phyloP scores from a whole-genome alignment of 2,888 invertebrate species.

The Mythimna vitellina region DNA sequence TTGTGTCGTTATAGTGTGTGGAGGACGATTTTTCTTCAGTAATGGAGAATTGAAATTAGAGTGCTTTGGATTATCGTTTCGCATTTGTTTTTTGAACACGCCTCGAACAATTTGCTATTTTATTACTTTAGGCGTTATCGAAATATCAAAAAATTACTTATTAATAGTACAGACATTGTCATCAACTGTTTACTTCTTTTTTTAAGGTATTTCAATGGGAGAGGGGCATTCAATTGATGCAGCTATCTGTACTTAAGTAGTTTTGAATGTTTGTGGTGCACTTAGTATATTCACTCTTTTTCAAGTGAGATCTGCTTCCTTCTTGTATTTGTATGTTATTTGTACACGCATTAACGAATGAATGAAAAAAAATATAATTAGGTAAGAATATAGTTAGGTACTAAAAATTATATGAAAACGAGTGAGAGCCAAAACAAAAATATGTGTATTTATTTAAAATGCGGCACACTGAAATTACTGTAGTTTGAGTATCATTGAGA shows the following conservation, averaged over 20 bases:
- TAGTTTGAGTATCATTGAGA: constrained; percentile 6
- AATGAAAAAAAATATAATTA: too few relatives aligned
- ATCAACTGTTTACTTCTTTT: too few relatives aligned
- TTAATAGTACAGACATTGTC: not conserved
- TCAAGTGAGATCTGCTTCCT: too few relatives aligned
- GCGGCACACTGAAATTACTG: not conserved
- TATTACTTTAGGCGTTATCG: not conserved
- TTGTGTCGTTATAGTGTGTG: constrained; percentile 30
- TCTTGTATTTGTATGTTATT: too few relatives aligned
- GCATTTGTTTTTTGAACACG: not conserved
- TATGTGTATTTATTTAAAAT: not conserved
- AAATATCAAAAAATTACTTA: not conserved
- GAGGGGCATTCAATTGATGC: too few relatives aligned
- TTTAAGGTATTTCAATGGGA: too few relatives aligned
- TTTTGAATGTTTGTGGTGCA: too few relatives aligned
- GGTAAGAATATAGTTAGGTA: not conserved
- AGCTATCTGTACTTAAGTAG: too few relatives aligned
- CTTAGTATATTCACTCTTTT: too few relatives aligned
- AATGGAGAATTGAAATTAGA: constrained; percentile 19
- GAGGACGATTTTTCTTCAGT: constrained; percentile 14
- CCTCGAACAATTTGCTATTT: not conserved
- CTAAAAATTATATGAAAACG: not conserved
- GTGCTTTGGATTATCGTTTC: not conserved
- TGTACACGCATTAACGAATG: too few relatives aligned
- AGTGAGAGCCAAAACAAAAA: not conserved